Conservation (phyloP, 2,888 invertebrate genomes). For the Cosmopolites sordidus region DNA sequence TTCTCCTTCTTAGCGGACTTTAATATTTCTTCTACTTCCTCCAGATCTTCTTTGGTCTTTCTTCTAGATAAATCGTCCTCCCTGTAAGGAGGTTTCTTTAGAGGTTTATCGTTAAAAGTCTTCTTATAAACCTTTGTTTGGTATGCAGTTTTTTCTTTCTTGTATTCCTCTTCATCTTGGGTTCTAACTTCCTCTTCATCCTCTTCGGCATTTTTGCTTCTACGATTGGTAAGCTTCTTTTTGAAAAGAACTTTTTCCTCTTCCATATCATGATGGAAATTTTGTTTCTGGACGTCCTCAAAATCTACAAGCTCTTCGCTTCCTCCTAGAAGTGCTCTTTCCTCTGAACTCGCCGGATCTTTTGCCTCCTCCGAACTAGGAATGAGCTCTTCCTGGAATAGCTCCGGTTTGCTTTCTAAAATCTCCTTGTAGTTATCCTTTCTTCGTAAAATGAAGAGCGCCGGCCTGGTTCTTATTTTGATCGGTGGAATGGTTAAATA, state of each 20-base stretch:
- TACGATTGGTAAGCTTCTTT: background rate
- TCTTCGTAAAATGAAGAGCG: conserved; percentile 72
- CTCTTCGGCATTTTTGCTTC: conserved; percentile 1
- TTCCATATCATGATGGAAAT: background rate
- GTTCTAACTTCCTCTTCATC: background rate
- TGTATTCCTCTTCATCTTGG: background rate
- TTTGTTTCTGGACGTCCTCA: conserved; percentile 22
- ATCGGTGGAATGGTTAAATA: conserved; percentile 75
- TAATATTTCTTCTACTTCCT: background rate
- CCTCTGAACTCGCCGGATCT: background rate
- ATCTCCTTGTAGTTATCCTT: conserved; percentile 56
- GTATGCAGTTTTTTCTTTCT: background rate
- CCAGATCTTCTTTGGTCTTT: background rate
- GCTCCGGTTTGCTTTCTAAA: conserved; percentile 32
- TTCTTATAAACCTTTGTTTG: background rate
- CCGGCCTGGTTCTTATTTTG: conserved; percentile 76
- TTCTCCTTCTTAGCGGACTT: conserved; percentile 3
- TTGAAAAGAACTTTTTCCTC: conserved; percentile 16
- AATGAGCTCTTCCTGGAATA: conserved; percentile 17
- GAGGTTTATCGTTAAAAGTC: background rate
- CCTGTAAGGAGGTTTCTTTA: conserved; percentile 3
- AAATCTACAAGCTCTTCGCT: conserved; percentile 15
- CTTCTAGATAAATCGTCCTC: too few relatives aligned
- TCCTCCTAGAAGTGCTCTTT: background rate
- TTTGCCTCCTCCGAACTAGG: background rate